A percentile compares a stretch with the other conserved stretches of the same genome.
Evolutionary conservation across 1,140 invertebrate species (phyloP).

Genomic region (Zeugodacus cucurbitae): DNA sequence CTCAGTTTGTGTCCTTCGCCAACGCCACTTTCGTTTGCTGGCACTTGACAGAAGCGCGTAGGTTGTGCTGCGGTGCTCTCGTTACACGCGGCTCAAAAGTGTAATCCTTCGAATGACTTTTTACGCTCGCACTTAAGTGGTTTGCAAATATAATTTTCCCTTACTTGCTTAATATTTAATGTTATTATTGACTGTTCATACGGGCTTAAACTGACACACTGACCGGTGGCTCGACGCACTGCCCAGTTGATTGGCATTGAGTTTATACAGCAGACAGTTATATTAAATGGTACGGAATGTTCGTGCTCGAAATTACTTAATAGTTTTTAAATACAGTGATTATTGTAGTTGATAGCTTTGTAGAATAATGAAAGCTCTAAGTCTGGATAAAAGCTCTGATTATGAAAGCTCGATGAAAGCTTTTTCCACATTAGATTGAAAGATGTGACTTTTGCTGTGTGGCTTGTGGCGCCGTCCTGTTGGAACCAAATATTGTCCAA

Average conservation of each 20-base stretch:
- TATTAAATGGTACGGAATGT: not conserved
- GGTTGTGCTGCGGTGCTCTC: not conserved
- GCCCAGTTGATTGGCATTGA: not conserved
- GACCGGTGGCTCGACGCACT: not conserved
- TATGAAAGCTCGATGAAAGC: too few species aligned
- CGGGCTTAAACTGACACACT: not conserved
- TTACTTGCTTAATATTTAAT: constrained; percentile 6
- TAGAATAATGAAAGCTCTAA: too few species aligned
- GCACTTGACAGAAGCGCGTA: not conserved
- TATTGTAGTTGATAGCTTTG: not conserved
- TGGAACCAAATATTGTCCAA: too few species aligned
- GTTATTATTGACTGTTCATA: not conserved
- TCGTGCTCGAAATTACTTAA: not conserved
- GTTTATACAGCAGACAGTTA: not conserved
- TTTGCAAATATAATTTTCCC: not conserved
- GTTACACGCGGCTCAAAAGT: not conserved
- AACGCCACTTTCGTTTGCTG: not conserved
- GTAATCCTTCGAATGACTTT: not conserved
- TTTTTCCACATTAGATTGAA: too few species aligned
- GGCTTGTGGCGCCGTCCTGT: too few species aligned
- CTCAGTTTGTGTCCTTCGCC: not conserved
- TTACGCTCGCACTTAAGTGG: constrained; percentile 8
- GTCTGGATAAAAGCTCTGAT: too few species aligned
- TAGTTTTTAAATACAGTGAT: not conserved
- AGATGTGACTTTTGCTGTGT: too few species aligned